These are phyloP conservation scores for Disparrhopalites patrizii DNA, from an alignment of 2,888 invertebrate genomes.

Conservation along the genomic window DNA sequence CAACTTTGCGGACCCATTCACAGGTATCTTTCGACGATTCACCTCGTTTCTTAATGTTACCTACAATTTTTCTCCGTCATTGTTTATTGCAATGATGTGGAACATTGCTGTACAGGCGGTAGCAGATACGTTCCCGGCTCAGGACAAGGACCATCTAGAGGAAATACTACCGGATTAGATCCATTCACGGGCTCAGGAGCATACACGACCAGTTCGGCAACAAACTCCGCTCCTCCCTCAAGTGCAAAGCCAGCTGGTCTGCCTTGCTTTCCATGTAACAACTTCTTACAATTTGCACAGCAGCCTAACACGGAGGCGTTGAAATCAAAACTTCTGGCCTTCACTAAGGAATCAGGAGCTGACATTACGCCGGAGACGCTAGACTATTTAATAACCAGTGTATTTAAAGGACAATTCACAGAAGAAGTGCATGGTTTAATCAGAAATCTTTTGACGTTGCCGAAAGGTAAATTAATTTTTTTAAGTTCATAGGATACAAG, in stretches of 20 bases:
- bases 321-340: constrained; percentile 50
- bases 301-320: constrained; percentile 50
- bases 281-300: constrained; percentile 51
- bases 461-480: constrained; percentile 14
- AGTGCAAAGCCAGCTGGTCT: constrained; percentile 11
- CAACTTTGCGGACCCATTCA: constrained; percentile 59
- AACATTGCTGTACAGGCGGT: constrained; percentile 52
- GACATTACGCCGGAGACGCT: constrained; percentile 23
- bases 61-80: too few species aligned
- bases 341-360: constrained; percentile 37
- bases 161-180: constrained; percentile 52
- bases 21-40: too few species aligned
- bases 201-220: constrained; percentile 48
- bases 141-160: constrained; percentile 33
- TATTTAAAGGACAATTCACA: constrained; percentile 9
- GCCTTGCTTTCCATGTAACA: constrained; percentile 52
- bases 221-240: constrained; percentile 8
- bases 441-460: constrained; percentile 4
- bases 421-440: constrained; percentile 14
- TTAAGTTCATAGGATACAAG: too few species aligned
- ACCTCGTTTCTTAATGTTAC: too few species aligned
- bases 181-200: constrained; percentile 55
- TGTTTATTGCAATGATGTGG: too few species aligned
- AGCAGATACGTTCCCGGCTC: constrained; percentile 64
- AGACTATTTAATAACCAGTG: constrained; percentile 31